A percentile compares a stretch with the other conserved stretches of the same genome.
phyloP scores from a whole-genome alignment of 2,113 vertebrate genomes.

The Odobenus rosmarus region DNA sequence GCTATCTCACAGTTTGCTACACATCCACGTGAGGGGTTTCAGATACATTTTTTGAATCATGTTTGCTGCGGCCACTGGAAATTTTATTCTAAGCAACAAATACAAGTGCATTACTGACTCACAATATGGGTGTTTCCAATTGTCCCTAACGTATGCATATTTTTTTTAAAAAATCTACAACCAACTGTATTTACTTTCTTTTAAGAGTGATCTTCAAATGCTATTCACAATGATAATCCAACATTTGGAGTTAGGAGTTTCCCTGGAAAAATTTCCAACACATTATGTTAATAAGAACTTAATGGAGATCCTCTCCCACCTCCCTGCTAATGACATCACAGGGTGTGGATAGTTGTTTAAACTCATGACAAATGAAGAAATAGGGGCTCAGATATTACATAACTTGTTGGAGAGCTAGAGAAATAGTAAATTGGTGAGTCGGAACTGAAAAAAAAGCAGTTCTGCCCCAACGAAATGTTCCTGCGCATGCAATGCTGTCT shows the following conservation, averaged over 20 bases:
- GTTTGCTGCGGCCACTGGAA: not conserved
- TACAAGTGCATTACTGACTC: not conserved
- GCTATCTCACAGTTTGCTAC: not conserved
- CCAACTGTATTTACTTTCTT: not conserved
- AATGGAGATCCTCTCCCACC: not conserved
- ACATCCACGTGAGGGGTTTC: not conserved
- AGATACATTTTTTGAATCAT: not conserved
- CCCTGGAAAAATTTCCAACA: not conserved
- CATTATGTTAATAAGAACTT: not conserved
- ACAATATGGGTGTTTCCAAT: not conserved
- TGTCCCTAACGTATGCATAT: not conserved
- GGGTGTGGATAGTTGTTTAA: not conserved
- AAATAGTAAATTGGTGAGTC: not conserved
- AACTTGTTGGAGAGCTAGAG: not conserved
- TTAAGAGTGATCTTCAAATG: slow-evolving; percentile 25
- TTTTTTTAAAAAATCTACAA: not conserved
- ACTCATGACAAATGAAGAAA: not conserved
- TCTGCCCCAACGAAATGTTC: not conserved
- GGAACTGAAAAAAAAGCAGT: not conserved
- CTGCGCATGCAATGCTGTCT: not conserved
- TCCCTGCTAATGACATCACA: not conserved
- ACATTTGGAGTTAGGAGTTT: not conserved
- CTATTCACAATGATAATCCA: not conserved
- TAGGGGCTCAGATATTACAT: not conserved
- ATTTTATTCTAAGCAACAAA: slow-evolving; percentile 34